phyloP scores from a whole-genome alignment of 2,888 invertebrate species.

The Drosophila mettleri region DNA sequence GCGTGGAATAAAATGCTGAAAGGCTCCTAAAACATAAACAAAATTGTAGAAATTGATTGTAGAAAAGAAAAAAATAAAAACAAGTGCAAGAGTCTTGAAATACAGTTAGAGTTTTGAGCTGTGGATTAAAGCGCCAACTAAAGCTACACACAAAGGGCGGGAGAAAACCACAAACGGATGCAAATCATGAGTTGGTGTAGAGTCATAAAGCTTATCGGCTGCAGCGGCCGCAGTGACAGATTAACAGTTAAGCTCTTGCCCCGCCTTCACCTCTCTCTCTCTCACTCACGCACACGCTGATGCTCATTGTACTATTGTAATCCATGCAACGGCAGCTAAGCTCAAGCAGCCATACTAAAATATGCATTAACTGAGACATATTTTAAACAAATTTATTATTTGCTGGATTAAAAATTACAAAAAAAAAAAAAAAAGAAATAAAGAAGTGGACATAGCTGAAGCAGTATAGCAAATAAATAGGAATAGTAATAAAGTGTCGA shows the following conservation, averaged over 20 bases:
- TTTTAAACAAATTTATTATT: not conserved
- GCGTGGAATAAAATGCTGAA: constrained; percentile 41
- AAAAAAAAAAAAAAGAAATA: no score
- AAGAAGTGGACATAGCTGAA: no score
- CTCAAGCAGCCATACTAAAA: not conserved
- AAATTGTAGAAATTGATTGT: not conserved
- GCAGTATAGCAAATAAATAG: not conserved
- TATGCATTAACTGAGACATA: not conserved
- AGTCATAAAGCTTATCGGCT: constrained; percentile 27
- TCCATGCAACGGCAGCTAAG: not conserved
- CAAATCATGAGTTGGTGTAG: constrained; percentile 28
- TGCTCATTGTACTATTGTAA: not conserved
- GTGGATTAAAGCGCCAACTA: constrained; percentile 11
- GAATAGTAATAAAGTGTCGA: not conserved
- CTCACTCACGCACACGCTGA: not conserved
- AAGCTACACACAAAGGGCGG: constrained; percentile 8
- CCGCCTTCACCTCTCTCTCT: not conserved
- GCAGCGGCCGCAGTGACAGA: constrained; percentile 14
- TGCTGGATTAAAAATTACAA: not conserved
- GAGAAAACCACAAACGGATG: constrained; percentile 12
- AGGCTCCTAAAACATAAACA: constrained; percentile 9
- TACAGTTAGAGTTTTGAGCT: constrained; percentile 6
- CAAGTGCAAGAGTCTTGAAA: constrained; percentile 12
- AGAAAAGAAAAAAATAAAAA: constrained; percentile 1
- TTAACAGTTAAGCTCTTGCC: constrained; percentile 12